phyloP scores from a whole-genome alignment of 1,140 invertebrate species.

The Anastrepha ludens region DNA sequence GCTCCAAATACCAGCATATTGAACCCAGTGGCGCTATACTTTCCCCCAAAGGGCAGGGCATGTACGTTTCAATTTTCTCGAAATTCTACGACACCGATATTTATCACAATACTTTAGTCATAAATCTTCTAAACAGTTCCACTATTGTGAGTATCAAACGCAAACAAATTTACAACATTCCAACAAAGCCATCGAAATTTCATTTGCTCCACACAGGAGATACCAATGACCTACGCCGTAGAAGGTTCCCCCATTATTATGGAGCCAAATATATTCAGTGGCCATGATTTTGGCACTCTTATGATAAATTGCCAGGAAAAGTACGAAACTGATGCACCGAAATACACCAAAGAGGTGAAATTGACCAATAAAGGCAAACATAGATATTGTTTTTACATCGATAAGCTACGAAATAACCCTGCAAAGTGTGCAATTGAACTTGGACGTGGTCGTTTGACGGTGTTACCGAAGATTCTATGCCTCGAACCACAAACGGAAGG shows the following conservation, averaged over 20 bases:
- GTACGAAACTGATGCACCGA: conserved; percentile 57
- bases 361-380: conserved; percentile 62
- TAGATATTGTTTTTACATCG: conserved; percentile 62
- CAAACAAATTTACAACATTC: not conserved
- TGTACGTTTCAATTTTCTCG: conserved; percentile 65
- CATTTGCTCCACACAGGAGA: conserved; percentile 52
- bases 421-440: conserved; percentile 58
- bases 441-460: conserved; percentile 62
- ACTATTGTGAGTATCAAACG: conserved; percentile 20
- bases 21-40: conserved; percentile 61
- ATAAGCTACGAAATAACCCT: not conserved
- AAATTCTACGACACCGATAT: conserved; percentile 65
- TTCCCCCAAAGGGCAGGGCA: conserved; percentile 63
- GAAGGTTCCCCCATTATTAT: conserved; percentile 68
- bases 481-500: conserved; percentile 54
- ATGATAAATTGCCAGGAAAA: conserved; percentile 62
- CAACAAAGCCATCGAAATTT: not conserved
- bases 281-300: conserved; percentile 63
- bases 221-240: conserved; percentile 65
- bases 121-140: conserved; percentile 60
- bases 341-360: conserved; percentile 58
- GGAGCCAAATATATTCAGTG: conserved; percentile 62
- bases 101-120: conserved; percentile 64
- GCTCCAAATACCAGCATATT: conserved; percentile 59
- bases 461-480: conserved; percentile 62